Conservation (phyloP, 2,113 vertebrate genomes). For the Megaptera novaeangliae region DNA sequence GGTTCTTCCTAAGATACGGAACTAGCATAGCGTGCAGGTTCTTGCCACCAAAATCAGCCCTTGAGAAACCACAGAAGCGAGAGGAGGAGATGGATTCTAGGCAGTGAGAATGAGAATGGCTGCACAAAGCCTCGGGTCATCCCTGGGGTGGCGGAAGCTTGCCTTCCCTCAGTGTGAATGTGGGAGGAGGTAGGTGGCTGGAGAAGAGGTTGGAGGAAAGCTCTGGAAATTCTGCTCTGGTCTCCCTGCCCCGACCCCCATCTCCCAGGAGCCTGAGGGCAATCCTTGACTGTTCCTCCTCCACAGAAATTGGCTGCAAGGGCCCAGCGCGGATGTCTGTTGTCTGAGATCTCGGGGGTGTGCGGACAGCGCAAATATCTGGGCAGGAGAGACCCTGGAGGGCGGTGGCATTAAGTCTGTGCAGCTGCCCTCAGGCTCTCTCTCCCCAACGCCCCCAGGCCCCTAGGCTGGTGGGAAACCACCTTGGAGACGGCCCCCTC, state of each 20-base stretch:
- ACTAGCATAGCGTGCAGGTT: not conserved
- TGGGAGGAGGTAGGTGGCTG: not conserved
- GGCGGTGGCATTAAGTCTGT: not conserved
- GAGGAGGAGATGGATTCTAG: not conserved
- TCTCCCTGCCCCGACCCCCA: accelerated
- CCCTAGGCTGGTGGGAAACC: no score
- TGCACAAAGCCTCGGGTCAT: not conserved
- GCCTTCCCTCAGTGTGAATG: not conserved
- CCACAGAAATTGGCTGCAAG: not conserved
- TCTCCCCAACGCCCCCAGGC: not conserved
- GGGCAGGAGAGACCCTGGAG: not conserved
- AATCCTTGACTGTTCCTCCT: not conserved
- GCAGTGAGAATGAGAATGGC: not conserved
- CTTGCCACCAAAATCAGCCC: not conserved
- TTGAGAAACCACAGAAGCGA: not conserved
- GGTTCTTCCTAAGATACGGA: not conserved
- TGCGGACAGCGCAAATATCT: accelerated
- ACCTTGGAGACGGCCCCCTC: not conserved
- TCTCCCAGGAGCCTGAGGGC: not conserved
- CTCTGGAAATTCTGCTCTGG: not conserved
- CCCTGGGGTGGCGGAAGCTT: not conserved
- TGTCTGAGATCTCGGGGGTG: not conserved
- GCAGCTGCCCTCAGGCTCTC: not conserved
- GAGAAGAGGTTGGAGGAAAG: not conserved
- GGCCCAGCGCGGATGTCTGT: not conserved